Conservation (phyloP, 2,888 invertebrate genomes). For the Eristalinus aeneus region DNA sequence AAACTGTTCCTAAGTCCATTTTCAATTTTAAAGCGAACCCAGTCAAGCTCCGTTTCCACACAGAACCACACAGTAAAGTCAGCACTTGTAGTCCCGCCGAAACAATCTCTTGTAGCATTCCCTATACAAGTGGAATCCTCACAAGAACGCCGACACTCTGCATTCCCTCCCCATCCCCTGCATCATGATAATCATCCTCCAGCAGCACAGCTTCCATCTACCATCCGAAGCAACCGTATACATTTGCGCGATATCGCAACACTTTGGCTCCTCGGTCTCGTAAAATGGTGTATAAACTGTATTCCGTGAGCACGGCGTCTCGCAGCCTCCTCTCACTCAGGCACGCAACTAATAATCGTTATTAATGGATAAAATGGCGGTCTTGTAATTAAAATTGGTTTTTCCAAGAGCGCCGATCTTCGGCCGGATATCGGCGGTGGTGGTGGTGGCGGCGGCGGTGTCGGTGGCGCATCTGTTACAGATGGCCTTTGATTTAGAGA, state of each 20-base stretch:
- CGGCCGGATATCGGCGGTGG: slow-evolving; percentile 51
- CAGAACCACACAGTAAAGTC: slow-evolving; percentile 44
- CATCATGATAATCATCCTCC: slow-evolving; percentile 7
- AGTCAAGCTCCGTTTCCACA: not conserved
- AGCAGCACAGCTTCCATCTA: not conserved
- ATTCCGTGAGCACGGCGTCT: slow-evolving; percentile 60
- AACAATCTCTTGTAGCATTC: slow-evolving; percentile 47
- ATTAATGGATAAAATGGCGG: slow-evolving; percentile 56
- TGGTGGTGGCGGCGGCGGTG: no score
- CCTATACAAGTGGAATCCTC: slow-evolving; percentile 62
- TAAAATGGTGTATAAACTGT: slow-evolving; percentile 49
- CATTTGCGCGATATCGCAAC: slow-evolving; percentile 33
- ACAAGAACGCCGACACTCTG: slow-evolving; percentile 61
- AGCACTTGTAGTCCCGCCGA: slow-evolving; percentile 34
- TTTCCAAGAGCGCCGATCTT: slow-evolving; percentile 41
- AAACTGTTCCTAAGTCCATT: no score
- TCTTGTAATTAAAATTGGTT: slow-evolving; percentile 64
- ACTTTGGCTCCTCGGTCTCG: slow-evolving; percentile 28
- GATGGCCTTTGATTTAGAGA: slow-evolving; percentile 40
- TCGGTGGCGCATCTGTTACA: slow-evolving; percentile 4
- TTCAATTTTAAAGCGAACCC: not conserved
- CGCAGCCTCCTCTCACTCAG: slow-evolving; percentile 45
- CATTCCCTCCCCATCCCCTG: slow-evolving; percentile 36
- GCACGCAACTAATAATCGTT: slow-evolving; percentile 61
- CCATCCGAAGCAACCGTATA: slow-evolving; percentile 25